A percentile compares a stretch with the other conserved stretches of the same genome.
Evolutionary conservation across 2,888 invertebrate genomes (phyloP).

Genomic region (Pyrochroa serraticornis): DNA sequence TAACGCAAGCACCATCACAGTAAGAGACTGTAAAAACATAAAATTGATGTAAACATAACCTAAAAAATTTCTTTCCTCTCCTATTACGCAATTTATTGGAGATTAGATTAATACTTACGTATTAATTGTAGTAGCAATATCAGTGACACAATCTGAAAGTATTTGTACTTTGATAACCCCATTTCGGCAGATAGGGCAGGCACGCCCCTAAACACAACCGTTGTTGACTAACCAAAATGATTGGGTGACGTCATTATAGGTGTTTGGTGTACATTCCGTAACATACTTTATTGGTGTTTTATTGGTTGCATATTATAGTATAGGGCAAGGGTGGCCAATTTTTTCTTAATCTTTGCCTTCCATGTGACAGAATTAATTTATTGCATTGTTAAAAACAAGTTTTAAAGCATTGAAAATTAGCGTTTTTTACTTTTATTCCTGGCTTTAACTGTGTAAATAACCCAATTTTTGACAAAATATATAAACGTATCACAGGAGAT

Average conservation of each 20-base stretch:
- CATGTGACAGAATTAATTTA: too few species aligned
- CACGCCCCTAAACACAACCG: conserved; percentile 20
- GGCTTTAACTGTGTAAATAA: too few species aligned
- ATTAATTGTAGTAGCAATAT: conserved; percentile 1
- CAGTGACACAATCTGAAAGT: conserved; percentile 7
- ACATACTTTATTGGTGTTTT: background rate
- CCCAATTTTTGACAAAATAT: too few species aligned
- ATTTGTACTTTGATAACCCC: conserved; percentile 9
- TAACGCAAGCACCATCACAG: conserved; percentile 62
- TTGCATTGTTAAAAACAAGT: too few species aligned
- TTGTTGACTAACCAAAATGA: conserved; percentile 12
- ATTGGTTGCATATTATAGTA: background rate
- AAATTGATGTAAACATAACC: conserved; percentile 25
- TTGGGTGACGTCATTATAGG: background rate
- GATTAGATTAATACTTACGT: conserved; percentile 12
- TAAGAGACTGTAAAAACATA: conserved; percentile 4
- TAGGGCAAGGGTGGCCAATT: too few species aligned
- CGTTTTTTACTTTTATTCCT: too few species aligned
- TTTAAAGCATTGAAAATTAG: too few species aligned
- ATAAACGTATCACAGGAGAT: too few species aligned
- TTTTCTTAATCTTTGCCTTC: too few species aligned
- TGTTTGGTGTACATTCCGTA: background rate
- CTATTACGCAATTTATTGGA: background rate
- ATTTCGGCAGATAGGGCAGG: conserved; percentile 15
- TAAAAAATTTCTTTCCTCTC: background rate